These are phyloP conservation scores for Philereme vetulata DNA, from an alignment of 2,888 invertebrate genomes.

Conservation along the genomic window DNA sequence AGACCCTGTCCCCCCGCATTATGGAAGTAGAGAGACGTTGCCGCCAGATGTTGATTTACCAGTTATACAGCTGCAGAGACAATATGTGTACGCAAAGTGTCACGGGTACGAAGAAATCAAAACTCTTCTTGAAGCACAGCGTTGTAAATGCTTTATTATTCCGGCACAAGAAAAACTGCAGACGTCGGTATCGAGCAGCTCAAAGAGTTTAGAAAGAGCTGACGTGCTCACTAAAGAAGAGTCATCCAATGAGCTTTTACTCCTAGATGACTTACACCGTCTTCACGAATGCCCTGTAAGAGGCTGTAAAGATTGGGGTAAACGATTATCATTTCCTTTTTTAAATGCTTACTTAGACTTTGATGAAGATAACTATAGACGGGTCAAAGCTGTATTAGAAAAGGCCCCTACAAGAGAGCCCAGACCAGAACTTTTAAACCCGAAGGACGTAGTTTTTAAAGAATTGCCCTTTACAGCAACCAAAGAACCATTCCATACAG, in stretches of 20 bases:
- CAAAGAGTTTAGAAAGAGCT: constrained; percentile 26
- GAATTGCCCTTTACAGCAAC: constrained; percentile 64
- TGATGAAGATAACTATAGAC: constrained; percentile 64
- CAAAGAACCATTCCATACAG: constrained; percentile 54
- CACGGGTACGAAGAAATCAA: constrained; percentile 66
- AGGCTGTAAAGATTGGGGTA: constrained; percentile 52
- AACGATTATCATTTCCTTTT: constrained; percentile 54
- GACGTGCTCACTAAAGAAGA: constrained; percentile 38
- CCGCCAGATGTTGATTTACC: constrained; percentile 65
- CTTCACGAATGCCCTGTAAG: constrained; percentile 55
- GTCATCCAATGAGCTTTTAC: constrained; percentile 59
- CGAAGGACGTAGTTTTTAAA: constrained; percentile 49
- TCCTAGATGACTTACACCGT: constrained; percentile 56
- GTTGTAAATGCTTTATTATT: constrained; percentile 58
- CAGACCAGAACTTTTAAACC: constrained; percentile 48
- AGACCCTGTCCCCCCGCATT: constrained; percentile 50
- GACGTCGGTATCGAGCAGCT: constrained; percentile 9
- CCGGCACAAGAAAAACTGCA: constrained; percentile 20
- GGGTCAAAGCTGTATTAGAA: constrained; percentile 59
- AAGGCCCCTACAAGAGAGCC: constrained; percentile 30
- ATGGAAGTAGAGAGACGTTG: constrained; percentile 70
- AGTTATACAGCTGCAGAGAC: constrained; percentile 58
- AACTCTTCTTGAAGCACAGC: constrained; percentile 56
- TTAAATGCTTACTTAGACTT: constrained; percentile 64
- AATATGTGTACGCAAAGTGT: constrained; percentile 73